Base-by-base conservation (phyloP, 2,113 vertebrate genomes). In the Eretmodus cyanostictus region DNA sequence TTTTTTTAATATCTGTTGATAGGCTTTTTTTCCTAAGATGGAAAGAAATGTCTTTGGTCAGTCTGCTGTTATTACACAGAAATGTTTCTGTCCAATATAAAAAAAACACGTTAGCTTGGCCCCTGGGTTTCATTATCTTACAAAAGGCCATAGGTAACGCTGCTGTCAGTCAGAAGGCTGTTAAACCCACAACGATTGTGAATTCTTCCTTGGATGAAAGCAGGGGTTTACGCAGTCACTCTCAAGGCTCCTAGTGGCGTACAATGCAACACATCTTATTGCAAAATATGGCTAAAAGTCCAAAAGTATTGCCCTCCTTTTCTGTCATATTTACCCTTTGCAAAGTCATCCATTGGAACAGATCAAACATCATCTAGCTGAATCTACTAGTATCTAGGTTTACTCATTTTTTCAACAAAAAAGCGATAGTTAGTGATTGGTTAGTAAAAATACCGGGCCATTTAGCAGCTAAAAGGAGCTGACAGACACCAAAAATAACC, bases 21-120 rank as follows among this genome's bases (percentile, higher is more conserved):
- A 68, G 0, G 11, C 19, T 22, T 68, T 40, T 71, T 42, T 24
- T 3, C 12, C n/a, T 1, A 14, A 0, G 2, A 42, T 40, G 1
- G 36, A 68, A 14, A 68, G 12, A 38, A 68, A 68, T 66, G 63
- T 40, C n/a, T 71, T 24, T 42, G 36, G 66, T 24, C 1, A 7
- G 14, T 76, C 42, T 76, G 42, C 24, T 29, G 38, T 45, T 27
- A 27, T 73, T 73, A 47, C 71, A 76, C 24, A 76, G 24, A 76
- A 76, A 76, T 16, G 9, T 8, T 47, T 29, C 14, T 3, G 0
- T 76, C 68, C 14, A 2, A 47, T 29, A 47, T 47, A 0, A 2
- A 76, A 27, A 57, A 57, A 29, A 4, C 9, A 47, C 0, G 2
- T 73, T 27, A 73, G 22, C 68, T 17, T 17, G 4, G 38, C 38